Percentiles rank a stretch among this genome's conserved stretches.
Conservation (phyloP, 2,888 invertebrate species). For the Pantelozetes paolii region DNA sequence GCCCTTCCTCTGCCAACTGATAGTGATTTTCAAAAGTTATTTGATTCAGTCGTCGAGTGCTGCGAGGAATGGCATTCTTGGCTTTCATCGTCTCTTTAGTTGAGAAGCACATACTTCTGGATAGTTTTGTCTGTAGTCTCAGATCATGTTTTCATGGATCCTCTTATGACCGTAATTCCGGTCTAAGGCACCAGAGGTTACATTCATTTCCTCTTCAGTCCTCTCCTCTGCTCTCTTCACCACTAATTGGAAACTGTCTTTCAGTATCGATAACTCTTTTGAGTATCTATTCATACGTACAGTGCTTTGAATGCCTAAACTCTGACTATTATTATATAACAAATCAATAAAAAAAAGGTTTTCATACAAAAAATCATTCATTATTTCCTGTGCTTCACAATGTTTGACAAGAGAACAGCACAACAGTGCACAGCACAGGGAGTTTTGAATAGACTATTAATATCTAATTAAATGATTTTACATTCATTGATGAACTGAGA, state of each 20-base stretch:
- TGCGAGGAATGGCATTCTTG: neutral
- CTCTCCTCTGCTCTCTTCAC: neutral
- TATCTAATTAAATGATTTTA: no score
- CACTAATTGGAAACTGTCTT: constrained; percentile 31
- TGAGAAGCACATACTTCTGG: constrained; percentile 1
- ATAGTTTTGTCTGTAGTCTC: neutral
- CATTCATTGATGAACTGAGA: no score
- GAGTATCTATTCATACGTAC: constrained; percentile 7
- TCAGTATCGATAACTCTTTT: constrained; percentile 27
- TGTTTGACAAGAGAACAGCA: no score
- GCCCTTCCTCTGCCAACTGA: neutral
- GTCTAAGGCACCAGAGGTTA: constrained; percentile 17
- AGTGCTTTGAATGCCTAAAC: no score
- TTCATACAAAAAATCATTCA: no score
- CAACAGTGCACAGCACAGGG: no score
- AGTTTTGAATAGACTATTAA: no score
- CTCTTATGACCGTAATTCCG: constrained; percentile 31
- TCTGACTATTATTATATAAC: no score
- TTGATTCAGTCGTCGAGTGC: neutral
- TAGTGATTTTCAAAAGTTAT: neutral
- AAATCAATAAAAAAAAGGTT: no score
- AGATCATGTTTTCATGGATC: constrained; percentile 16
- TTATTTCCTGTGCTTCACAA: no score
- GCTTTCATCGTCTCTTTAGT: constrained; percentile 27
- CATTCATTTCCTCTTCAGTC: constrained; percentile 22